phyloP scores from a whole-genome alignment of 1,140 invertebrate species.

The Uloborus diversus region DNA sequence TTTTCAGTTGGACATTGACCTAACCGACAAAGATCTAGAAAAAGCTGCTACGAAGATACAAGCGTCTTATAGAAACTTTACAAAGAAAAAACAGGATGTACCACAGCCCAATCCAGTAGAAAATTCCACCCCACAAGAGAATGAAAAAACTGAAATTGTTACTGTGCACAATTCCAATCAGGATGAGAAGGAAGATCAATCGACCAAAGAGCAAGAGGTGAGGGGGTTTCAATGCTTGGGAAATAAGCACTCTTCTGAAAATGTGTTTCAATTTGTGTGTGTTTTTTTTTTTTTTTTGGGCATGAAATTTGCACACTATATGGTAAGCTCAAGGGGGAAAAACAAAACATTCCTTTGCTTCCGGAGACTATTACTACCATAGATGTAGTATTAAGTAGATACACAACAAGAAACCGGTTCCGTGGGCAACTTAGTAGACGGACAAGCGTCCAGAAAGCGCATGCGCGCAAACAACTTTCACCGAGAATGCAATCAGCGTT shows the following conservation, averaged over 20 bases:
- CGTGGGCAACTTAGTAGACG: no score
- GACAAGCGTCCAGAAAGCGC: no score
- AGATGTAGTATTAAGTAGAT: no score
- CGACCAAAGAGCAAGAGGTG: neutral
- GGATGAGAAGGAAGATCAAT: neutral
- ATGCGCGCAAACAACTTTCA: no score
- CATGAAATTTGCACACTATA: neutral
- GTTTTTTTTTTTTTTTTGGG: neutral
- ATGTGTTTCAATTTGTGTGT: neutral
- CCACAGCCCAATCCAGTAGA: neutral
- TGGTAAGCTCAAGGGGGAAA: no score
- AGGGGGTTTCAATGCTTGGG: neutral
- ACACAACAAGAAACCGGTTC: no score
- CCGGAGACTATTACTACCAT: no score
- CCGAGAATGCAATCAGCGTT: no score
- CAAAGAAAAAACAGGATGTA: slow-evolving; percentile 12
- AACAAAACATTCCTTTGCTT: no score
- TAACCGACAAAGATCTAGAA: slow-evolving; percentile 33
- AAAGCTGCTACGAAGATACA: slow-evolving; percentile 55
- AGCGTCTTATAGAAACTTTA: slow-evolving; percentile 41
- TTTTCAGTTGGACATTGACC: slow-evolving; percentile 36
- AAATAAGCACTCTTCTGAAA: neutral
- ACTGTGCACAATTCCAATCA: no score
- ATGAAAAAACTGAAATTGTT: neutral
- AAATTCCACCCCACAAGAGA: neutral